These are phyloP conservation scores for Daboia siamensis DNA, from an alignment of 2,113 vertebrate species.

Conservation along the genomic window DNA sequence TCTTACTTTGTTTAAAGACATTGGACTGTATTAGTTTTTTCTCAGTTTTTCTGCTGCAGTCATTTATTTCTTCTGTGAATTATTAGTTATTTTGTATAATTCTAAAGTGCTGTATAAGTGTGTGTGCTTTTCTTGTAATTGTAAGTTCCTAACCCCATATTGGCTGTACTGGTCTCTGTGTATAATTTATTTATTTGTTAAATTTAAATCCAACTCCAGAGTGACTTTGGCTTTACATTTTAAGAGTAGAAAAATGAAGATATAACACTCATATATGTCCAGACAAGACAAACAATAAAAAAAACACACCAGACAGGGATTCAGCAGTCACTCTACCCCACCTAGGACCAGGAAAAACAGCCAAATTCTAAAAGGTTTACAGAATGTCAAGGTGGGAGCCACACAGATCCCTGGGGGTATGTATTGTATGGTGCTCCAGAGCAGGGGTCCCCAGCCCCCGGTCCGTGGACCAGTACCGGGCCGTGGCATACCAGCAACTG, in stretches of 20 bases:
- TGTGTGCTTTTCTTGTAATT: not conserved
- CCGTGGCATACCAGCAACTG: too few relatives aligned
- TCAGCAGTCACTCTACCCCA: not conserved
- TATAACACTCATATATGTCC: not conserved
- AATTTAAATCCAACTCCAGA: not conserved
- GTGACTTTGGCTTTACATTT: not conserved
- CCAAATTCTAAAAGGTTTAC: not conserved
- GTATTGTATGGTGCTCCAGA: not conserved
- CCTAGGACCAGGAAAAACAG: not conserved
- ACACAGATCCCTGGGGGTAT: not conserved
- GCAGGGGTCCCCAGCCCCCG: too few relatives aligned
- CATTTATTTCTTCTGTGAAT: not conserved
- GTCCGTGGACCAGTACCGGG: too few relatives aligned
- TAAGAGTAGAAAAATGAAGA: not conserved
- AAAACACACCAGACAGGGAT: not conserved
- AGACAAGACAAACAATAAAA: not conserved
- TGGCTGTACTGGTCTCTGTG: not conserved
- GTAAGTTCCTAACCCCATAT: not conserved
- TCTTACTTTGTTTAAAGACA: not conserved
- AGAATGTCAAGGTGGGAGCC: not conserved
- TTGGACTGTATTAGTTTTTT: not conserved
- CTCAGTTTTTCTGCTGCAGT: not conserved
- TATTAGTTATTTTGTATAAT: not conserved
- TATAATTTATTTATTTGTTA: not conserved
- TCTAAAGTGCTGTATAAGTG: not conserved